Evolutionary conservation across 2,888 invertebrate species (phyloP), one percentile per base, ranked within the genome.

Genomic region (Tenthredo amoena): DNA sequence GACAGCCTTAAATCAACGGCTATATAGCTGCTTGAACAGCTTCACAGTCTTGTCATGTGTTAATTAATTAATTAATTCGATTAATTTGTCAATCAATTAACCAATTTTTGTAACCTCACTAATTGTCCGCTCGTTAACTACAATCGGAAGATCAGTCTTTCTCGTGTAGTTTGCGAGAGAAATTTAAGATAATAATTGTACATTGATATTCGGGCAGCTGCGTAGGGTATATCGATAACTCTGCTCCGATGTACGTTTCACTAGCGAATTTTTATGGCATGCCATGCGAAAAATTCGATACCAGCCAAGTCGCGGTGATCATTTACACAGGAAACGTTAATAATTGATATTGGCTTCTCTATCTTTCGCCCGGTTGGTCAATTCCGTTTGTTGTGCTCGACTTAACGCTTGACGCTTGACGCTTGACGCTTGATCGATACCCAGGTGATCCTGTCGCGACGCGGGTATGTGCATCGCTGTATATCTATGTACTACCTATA

Each of bases 11-110:
- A 47, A n/a, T 77, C 7, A 77, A 55, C 50, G n/a, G 31, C 15
- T 31, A 9, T 62, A 62, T 40, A 81, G 62, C 37, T 62, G 62
- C 40, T 81, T 58, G 40, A 40, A 81, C 81, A 58, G 40, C 81
- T 21, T 40, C 21, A 6, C 81, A 81, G 81, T 81, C 81, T 81
- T 81, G 81, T 62, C 81, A 81, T 62, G 81, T 81, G 62, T 37
- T 77, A 55, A 77, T 43, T 74, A 74, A 40, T 77, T 9, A 77
- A 77, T 34, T 77, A 50, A 50, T 55, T 77, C 50, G 31, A 62
- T 50, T 81, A 37, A 81, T 81, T 62, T n/a, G 4, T 18, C 40
- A n/a, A 62, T 81, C 81, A 81, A 62, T 81, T 62, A 58, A 62
- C 50, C 37, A 81, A 58, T 81, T 62, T 62, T 40, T 12, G 40